Base-by-base conservation (phyloP, 2,888 invertebrate species). In the Meiosimyza decipiens region DNA sequence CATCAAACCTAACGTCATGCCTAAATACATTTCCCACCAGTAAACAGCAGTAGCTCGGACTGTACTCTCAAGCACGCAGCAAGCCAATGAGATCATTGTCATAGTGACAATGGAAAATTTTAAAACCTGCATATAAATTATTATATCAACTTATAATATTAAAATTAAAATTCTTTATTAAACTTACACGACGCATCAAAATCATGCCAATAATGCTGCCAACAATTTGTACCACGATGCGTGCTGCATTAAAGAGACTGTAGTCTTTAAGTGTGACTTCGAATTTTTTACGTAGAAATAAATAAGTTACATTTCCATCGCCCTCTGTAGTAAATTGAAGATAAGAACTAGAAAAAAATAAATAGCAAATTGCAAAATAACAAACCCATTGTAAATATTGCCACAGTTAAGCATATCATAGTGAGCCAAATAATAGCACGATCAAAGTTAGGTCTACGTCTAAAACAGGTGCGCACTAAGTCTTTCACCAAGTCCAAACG, bases 131-230 rank as follows among this genome's bases (percentile, higher is more conserved):
- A 52, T 28, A 60, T 28, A 50, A 64, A 64, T 54, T 66, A 52
- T 6, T 33, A 15, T 47, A 50, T 11, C 6, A 5, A 40, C 60
- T 33, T 6, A 12, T 60, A 9, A 22, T 22, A 28, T 28, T 12
- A 63, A 28, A 28, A 22, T 22, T 4, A 22, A 5, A 2, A 0
- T 60, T 13, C 3, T 5, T 15, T 49, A 49, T 18, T 60, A 59
- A 59, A 49, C 65, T 77, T 52, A 88, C 77, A 76, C 87, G 90
- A 79, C 91, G 89, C 6, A 92, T 80, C 13, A 92, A 49, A 71
- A 88, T 86, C 40, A 92, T 89, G 13, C 91, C 91, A 22, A 91
- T 54, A 72, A 91, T 82, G 5, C 90, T 89, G 1, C 93, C 93
- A 18, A 89, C 54, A 71, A 92, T 90, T 51, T 89, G 87, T 47